Base-by-base conservation (phyloP, 2,888 invertebrate species). In the Lithophane ornitopus region DNA sequence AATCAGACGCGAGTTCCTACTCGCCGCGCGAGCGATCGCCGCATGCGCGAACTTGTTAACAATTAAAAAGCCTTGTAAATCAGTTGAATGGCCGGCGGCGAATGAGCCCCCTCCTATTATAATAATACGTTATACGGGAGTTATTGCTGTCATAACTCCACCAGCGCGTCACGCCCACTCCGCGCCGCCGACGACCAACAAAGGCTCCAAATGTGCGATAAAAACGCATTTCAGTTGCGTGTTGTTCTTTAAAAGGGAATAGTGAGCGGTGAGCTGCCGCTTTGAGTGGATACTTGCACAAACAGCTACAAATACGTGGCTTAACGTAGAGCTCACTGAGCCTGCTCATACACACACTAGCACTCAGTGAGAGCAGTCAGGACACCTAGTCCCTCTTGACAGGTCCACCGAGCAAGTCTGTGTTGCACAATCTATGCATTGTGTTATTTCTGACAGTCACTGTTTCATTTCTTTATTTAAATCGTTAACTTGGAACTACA, bases 121-220 rank as follows among this genome's bases (percentile, higher is more conserved):
- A 86, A 88, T 88, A 87, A 87, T 87, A 82, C 84, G 81, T 85
- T 84, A 76, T 76, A 68, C 80, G 82, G 80, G 82, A 88, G 87
- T 91, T 91, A 90, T 91, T 85, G 85, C 76, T 70, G 85, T 79
- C 89, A 89, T 90, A 88, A 90, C 84, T 87, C 69, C 76, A 78
- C 16, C 69, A 81, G 69, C 70, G 79, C 81, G 77, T 68, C 85
- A 82, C 84, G 84, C 87, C 80, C 80, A 83, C 74, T 39, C 70
- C 76, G 67, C 71, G 59, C 76, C 70, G 34, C 58, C 52, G 39
- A 46, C 63, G 34, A 12, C 39, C 65, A 49, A 76, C 76, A 68
- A 81, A 62, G 76, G 70, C 34, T 66, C 62, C 28, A 76, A 81
- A 81, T 70, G 67, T 69, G 72, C 71, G 62, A 82, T 77, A 77